These are phyloP conservation scores for Muricea muricata DNA, from an alignment of 92 coral and sea anemone genomes.

Conservation along the genomic window DNA sequence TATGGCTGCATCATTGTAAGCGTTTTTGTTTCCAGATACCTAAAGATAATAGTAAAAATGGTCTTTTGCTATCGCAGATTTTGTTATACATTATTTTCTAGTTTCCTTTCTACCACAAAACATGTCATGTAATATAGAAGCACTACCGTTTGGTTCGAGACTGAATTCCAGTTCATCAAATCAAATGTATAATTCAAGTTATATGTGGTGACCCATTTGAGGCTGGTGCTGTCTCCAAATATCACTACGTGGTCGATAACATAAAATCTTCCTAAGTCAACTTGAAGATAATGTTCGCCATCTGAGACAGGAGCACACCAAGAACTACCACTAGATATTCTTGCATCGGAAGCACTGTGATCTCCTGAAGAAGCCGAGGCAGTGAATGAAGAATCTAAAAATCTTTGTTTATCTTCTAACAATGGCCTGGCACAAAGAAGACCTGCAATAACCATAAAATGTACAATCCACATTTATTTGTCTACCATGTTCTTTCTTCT, in stretches of 20 bases:
- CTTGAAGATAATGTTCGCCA: conserved; percentile 2
- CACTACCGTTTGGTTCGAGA: not conserved
- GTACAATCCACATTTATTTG: too few species aligned
- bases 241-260: not conserved
- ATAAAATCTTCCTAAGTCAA: not conserved
- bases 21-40: not conserved
- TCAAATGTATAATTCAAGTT: not conserved
- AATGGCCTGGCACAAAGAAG: not conserved
- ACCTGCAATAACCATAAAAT: not conserved
- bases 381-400: not conserved
- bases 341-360: not conserved
- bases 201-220: not conserved
- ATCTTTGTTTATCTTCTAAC: not conserved
- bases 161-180: not conserved
- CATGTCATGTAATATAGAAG: not conserved
- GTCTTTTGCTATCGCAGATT: not conserved
- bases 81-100: not conserved
- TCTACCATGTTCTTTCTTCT: not conserved
- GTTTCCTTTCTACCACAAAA: not conserved
- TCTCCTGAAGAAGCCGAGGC: not conserved
- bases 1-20: not conserved
- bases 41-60: not conserved
- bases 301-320: not conserved
- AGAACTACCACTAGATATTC: not conserved
- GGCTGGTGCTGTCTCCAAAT: not conserved